Evolutionary conservation across 2,113 vertebrate genomes (phyloP), one percentile per base, ranked within the genome.

Genomic region (Catagonus wagneri): DNA sequence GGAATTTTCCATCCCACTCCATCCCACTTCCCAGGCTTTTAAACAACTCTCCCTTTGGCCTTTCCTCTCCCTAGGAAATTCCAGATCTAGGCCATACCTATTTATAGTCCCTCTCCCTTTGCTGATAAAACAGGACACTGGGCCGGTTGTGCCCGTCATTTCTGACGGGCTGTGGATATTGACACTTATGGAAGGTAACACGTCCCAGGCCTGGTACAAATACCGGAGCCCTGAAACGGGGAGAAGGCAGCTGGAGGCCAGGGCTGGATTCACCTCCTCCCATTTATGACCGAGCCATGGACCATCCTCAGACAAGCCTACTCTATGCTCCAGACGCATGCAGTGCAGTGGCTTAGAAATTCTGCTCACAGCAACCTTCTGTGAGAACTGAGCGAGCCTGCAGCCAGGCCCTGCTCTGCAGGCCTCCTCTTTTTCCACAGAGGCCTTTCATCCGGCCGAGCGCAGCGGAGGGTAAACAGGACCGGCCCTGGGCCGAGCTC

Each of bases 81-180:
- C 94, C 89, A 94, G 90, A 96, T 95, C 75, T 78, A 94, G 93
- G 96, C 90, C 90, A 88, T 29, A 63, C 54, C 94, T 96, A 97
- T 94, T 93, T 92, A 92, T 80, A 95, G 74, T 25, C 66, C 32
- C 50, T 92, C 81, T 89, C 69, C 60, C 58, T 95, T 76, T 27
- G 34, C 84, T 81, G 88, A 94, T 32, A 85, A 84, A 74, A 87
- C 0, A 44, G 76, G 71, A 84, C 20, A 13, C 36, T 27, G 44
- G 72, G 11, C 75, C 29, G 15, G 54, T 74, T 34, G 9, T 13
- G 65, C 27, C 29, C 20, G n/a, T 27, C 79, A 79, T 12, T 93
- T 61, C 92, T 29, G 56, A 86, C 39, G 86, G 52, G n/a, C 17
- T 7, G 19, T 27, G 7, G 19, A 19, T 13, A 20, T 50, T 3